Evolutionary conservation across 1,140 invertebrate species (phyloP), one percentile per base, ranked within the genome.

Genomic region (Pseudomyrmex dendroicus): DNA sequence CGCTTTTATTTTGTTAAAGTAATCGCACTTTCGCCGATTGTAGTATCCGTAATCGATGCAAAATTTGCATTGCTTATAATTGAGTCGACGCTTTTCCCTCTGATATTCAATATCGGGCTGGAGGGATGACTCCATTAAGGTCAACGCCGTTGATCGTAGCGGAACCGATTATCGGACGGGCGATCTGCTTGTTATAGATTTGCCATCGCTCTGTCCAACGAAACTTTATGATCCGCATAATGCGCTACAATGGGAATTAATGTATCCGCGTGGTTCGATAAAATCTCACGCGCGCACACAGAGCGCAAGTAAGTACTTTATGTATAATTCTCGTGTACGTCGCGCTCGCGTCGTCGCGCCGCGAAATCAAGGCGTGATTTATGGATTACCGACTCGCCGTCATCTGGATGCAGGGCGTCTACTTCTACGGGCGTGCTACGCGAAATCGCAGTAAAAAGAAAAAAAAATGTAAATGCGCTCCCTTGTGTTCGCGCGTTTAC

Each of bases 231-330:
- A 88, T 87, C 76, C 83, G 66, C 82, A 88, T 89, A 88, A 89
- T 86, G 86, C 73, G 68, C 54, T 73, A 84, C 86, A 89, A 89
- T 84, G 84, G 63, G 84, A 88, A 88, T 89, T 89, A 89, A 89
- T 86, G 86, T 86, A 74, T 52, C 59, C 74, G 66, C 78, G 70
- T 66, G 63, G 70, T 48, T 20, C 66, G 86, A 89, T 89, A 89
- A 86, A 86, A 89, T 88, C 84, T 84, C 70, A 67, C 66, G 20
- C 57, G 72, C 25, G 70, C 35, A 7, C 35, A 7, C 5, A 35
- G 35, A 35, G 73, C 67, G 68, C 77, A 62, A 44, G 67, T 54
- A 73, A 70, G 61, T 84, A 73, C 59, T 89, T 89, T 86, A 88
- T 80, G 86, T 82, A 76, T 82, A 88, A 35, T 88, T 89, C 87